Evolutionary conservation across 1,140 invertebrate species (phyloP), one percentile per base, ranked within the genome.

Genomic region (Magallana ariakensis): DNA sequence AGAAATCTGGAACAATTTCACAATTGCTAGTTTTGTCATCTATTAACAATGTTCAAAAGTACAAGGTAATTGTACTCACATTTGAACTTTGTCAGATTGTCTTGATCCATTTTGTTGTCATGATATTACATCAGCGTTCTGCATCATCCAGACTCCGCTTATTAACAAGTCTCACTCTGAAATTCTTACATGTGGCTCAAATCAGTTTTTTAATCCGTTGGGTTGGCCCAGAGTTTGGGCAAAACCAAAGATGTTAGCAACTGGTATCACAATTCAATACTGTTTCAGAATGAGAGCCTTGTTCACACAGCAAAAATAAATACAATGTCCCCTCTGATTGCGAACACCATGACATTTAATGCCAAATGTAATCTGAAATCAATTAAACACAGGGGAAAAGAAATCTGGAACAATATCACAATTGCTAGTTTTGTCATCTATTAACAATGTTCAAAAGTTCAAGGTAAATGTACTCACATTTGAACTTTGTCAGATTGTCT

Each of bases 161-260:
- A n/a, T 60, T 4, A 60, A 60, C 58, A 60, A 15, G 58, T 60
- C 58, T 16, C 58, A 60, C 15, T 60, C 58, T 60, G 58, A 60
- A 60, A n/a, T 60, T 60, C n/a, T 60, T 16, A n/a, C n/a, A n/a
- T 16, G 58, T 60, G 58, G 58, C 58, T 60, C 58, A 60, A 60
- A 60, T 6, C 58, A 60, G 58, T 60, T 60, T 60, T 60, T 60
- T 60, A 60, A 60, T 60, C 58, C 58, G n/a, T n/a, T 60, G 58
- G 58, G 58, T 60, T 60, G 15, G 58, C n/a, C 6, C n/a, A 60
- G 15, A 60, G 58, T 13, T 16, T 60, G n/a, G 15, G 19, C 58
- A 60, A 9, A 60, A 60, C 58, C 58, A 60, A 11, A 11, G 58
- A 60, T n/a, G 6, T 60, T 15, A 60, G 13, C 58, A 60, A 60